These are phyloP conservation scores for Danio aesculapii DNA, from an alignment of 2,797 vertebrate genomes.

Conservation along the genomic window DNA sequence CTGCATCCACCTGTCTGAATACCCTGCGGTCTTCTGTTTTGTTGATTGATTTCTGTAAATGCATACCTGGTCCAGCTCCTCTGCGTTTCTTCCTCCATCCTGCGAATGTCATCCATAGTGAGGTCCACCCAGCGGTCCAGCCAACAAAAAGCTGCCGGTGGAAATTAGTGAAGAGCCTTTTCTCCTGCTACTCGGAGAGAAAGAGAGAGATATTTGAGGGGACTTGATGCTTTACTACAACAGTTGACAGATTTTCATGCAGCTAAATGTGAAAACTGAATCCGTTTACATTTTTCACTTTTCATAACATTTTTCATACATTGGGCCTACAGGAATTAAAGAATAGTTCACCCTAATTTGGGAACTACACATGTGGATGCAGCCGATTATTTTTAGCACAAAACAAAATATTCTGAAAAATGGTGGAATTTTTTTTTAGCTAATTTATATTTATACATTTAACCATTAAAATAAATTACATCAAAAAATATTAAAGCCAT, in stretches of 20 bases:
- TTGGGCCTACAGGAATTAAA: no score
- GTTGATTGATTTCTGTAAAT: background rate
- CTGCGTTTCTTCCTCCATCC: slow-evolving; percentile 74
- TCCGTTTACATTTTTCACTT: no score
- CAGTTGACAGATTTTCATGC: background rate
- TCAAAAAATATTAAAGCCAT: no score
- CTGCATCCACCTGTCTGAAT: no score
- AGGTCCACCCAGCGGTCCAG: slow-evolving; percentile 77
- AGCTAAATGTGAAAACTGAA: background rate
- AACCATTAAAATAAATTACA: no score
- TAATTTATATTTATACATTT: no score
- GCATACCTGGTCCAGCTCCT: slow-evolving; percentile 74
- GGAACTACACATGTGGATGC: no score
- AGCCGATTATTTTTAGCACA: no score
- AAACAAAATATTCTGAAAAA: no score
- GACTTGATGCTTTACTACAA: background rate
- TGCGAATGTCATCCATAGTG: slow-evolving; percentile 74
- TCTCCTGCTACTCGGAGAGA: slow-evolving; percentile 72
- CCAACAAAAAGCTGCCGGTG: slow-evolving; percentile 78
- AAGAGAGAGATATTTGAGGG: background rate
- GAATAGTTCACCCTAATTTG: no score
- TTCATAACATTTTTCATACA: no score
- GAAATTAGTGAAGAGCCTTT: slow-evolving; percentile 77
- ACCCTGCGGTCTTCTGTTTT: background rate
- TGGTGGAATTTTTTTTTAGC: no score